Base-by-base conservation (phyloP, 2,113 vertebrate genomes). In the Anoura caudifer region DNA sequence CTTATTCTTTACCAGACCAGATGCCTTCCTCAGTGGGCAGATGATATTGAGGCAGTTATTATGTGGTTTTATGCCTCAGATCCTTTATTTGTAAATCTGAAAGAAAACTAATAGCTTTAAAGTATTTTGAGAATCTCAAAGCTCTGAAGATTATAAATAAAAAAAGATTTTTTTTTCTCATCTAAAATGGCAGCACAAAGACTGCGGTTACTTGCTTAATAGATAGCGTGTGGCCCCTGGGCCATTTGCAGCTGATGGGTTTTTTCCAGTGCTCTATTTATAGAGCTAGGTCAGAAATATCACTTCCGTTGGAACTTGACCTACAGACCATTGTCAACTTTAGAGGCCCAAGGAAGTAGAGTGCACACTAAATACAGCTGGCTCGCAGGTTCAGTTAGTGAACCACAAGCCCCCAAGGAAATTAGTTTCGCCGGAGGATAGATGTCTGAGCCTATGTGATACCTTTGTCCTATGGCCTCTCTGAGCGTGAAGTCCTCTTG, bases 181-280 rank as follows among this genome's bases (percentile, higher is more conserved):
- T 92, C 97, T 97, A 90, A 98, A 98, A 98, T 91, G 91, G 94
- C 92, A 97, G 82, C 92, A 84, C 97, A 95, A 85, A 86, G 0
- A 0, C 94, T 97, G 96, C 45, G 96, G 97, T 98, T 98, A 95
- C 95, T 98, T 97, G 91, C 88, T 98, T 97, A 94, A 97, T 96
- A 97, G 86, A 97, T 95, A 97, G 84, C 69, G 41, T 98, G 97
- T 97, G 98, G 97, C 92, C 70, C 97, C 95, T 97, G 94, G 94
- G 76, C 96, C 97, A 98, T 97, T 96, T 92, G 79, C 96, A 95
- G 86, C 97, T 87, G 97, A 97, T 98, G 97, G 97, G 97, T 91
- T 98, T 98, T 98, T 98, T 98, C 98, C 98, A 93, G 97, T 98
- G 96, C 93, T 98, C 98, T 98, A 98, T 98, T 96, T 97, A 97